These are phyloP conservation scores for Actenoides lindsayi DNA, from an alignment of 2,113 vertebrate species.

Conservation along the genomic window DNA sequence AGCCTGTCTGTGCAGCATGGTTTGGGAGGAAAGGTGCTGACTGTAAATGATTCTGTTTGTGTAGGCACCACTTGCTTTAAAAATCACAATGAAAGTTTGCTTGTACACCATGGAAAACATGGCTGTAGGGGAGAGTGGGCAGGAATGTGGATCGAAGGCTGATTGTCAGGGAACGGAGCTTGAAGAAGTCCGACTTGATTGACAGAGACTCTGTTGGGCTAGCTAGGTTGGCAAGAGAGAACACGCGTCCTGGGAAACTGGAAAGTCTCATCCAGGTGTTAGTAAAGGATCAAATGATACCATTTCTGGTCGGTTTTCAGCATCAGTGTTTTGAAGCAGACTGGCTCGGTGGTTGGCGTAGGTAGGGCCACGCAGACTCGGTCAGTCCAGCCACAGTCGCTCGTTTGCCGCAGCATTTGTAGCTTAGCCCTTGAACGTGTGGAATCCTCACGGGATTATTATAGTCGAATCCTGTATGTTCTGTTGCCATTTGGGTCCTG, in stretches of 20 bases:
- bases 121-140: background rate
- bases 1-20: background rate
- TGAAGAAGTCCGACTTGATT: background rate
- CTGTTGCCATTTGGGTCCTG: background rate
- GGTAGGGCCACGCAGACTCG: background rate
- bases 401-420: background rate
- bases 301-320: background rate
- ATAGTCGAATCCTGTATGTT: background rate
- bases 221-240: background rate
- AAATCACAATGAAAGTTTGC: background rate
- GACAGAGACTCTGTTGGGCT: background rate
- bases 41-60: background rate
- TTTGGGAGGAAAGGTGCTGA: background rate
- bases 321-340: background rate
- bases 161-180: background rate
- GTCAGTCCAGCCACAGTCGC: background rate
- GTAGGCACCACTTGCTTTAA: background rate
- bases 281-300: background rate
- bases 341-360: background rate
- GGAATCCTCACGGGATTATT: background rate
- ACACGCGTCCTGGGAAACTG: background rate
- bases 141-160: background rate
- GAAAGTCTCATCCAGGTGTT: background rate
- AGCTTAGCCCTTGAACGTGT: background rate
- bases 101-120: background rate